A percentile compares a stretch with the other conserved stretches of the same genome.
phyloP scores from a whole-genome alignment of 2,888 invertebrate species.

The Rhogogaster chlorosoma region DNA sequence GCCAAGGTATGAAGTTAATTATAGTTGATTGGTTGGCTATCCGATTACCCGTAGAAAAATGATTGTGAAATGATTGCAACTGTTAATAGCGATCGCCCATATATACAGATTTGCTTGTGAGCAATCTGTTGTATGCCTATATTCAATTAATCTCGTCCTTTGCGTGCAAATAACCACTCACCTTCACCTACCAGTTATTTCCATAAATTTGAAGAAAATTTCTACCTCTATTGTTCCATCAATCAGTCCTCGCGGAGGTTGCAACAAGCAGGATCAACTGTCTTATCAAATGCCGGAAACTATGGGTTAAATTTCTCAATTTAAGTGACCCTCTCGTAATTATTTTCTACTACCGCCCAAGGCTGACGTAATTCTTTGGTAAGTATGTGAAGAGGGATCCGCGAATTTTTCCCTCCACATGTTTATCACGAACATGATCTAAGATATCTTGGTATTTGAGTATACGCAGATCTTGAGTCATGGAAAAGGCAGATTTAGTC shows the following conservation, averaged over 20 bases:
- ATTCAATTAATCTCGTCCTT: background rate
- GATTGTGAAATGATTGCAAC: background rate
- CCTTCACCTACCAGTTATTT: constrained; percentile 6
- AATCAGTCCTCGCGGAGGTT: constrained; percentile 13
- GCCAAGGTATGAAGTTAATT: background rate
- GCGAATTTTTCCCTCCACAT: background rate
- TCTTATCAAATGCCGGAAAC: constrained; percentile 8
- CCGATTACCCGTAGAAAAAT: background rate
- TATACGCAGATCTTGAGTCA: background rate
- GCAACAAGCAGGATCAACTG: background rate
- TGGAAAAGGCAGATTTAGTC: background rate
- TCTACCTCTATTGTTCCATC: constrained; percentile 37
- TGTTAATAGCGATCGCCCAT: background rate
- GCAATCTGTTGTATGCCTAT: background rate
- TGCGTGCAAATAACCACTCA: background rate
- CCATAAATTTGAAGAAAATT: background rate
- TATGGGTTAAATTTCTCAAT: constrained; percentile 22
- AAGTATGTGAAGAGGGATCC: background rate
- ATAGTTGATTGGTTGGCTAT: background rate
- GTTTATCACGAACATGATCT: background rate
- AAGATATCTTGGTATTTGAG: background rate
- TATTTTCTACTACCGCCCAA: background rate
- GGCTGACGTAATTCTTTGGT: background rate
- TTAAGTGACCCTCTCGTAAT: background rate
- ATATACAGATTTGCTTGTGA: constrained; percentile 5